Evolutionary conservation across 2,888 invertebrate genomes (phyloP), one percentile per base, ranked within the genome.

Genomic region (Leptopilina myrica): DNA sequence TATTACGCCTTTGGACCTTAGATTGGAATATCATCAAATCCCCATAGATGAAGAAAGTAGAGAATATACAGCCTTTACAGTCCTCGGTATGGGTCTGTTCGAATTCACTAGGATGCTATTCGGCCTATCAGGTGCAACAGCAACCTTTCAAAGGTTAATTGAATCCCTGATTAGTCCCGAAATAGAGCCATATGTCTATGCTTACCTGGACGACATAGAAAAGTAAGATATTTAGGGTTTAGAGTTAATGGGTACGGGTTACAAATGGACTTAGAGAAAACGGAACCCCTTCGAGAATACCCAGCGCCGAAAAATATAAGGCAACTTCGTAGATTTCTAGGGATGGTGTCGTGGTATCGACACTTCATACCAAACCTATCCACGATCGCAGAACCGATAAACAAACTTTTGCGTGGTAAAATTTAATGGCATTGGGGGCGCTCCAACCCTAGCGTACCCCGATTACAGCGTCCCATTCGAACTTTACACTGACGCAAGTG

Each of bases 231-330:
- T 9, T 11, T 49, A 49, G 49, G 49, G 4, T 49, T 49, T 11
- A 9, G 9, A 8, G 49, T 49, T 11, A 49, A 49, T 49, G 1
- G 49, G 2, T 49, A 49, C 49, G 9, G 49, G 1, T 11, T 49
- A 49, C 9, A 62, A 62, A 3, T 15, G 7, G 15, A 62, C 9
- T 8, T 9, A 20, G 20, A 62, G 7, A 62, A 62, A 15, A 20
- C 20, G 2, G 62, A 86, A 15, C 80, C 87, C 43, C 85, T 85
- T 0, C 76, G 62, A 78, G 85, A 11, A 20, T 64, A 64, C 14
- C 64, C 64, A 2, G 64, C 26, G 1, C 64, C 64, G 1, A 64
- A 11, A 7, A 64, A 26, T 12, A 12, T 26, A 6, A 64, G 33
- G 33, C 26, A 40, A 6, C 26, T 64, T 14, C 11, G 33, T 33